Evolutionary conservation across 2,797 vertebrate species (phyloP), one percentile per base, ranked within the genome.

Genomic region (Lithobates pipiens): DNA sequence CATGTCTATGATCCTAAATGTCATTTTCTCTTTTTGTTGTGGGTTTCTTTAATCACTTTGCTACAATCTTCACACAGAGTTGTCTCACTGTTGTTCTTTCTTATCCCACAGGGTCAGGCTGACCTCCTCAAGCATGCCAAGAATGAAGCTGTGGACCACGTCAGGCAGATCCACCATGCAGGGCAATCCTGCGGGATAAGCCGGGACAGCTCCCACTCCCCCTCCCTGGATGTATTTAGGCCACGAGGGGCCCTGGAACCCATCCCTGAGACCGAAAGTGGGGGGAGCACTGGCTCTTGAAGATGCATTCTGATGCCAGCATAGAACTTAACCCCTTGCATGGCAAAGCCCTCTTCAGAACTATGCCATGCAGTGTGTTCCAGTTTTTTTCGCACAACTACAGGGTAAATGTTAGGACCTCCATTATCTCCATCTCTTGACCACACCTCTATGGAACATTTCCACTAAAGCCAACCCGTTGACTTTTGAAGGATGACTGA

Each of bases 81-180:
- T 57, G 42, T 83, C 72, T 67, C 29, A 83, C 27, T 57, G 61
- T 63, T 78, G 6, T 10, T 23, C 46, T 6, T 39, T 39, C 8
- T 42, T 18, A 44, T 72, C 29, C 4, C 13, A 0, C 89, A 98
- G 97, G 97, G 97, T 89, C 97, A 98, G 88, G 97, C 97, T 0
- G 97, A 98, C 88, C 93, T 98, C 88, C 93, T 98, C 89, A 97
- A 97, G 87, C 97, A 97, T 0, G 97, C 97, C 69, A 98, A 97
- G 92, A 95, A 92, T 0, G 97, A 98, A 90, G 96, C 96, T 0
- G 89, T 97, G 90, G 97, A 98, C 93, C 98, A 95, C 0, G 92
- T 97, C 82, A 95, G 96, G 88, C 97, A 98, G 95, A 97, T 98
- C 91, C 96, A 98, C 93, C 96, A 96, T 6, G 96, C 97, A 0